A percentile compares a stretch with the other conserved stretches of the same genome.
phyloP scores from a whole-genome alignment of 2,113 vertebrate genomes.

The Brachyhypopomus gauderio region DNA sequence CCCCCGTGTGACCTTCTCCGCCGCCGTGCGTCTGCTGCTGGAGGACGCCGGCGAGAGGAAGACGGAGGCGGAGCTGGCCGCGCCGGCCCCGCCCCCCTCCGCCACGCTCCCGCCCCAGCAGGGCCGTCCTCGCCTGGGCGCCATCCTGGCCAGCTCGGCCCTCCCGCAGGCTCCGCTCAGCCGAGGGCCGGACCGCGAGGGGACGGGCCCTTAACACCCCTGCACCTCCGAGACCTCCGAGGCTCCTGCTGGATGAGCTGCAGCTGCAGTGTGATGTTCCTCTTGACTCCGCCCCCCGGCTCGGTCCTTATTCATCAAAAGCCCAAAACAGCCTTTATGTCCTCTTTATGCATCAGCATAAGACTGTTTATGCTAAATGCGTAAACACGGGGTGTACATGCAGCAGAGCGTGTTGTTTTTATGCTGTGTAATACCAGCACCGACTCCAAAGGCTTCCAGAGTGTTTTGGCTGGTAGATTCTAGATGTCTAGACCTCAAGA shows the following conservation, averaged over 20 bases:
- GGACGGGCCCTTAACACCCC: neutral
- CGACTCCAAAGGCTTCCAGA: too few species aligned
- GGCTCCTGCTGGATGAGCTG: too few species aligned
- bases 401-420: slow-evolving; percentile 15
- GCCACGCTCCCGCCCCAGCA: neutral
- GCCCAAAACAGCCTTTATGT: slow-evolving; percentile 23
- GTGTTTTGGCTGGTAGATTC: too few species aligned
- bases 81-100: slow-evolving; percentile 15
- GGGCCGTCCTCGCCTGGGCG: slow-evolving; percentile 20
- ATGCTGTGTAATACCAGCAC: too few species aligned
- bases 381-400: neutral
- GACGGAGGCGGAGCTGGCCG: neutral
- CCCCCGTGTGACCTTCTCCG: slow-evolving; percentile 83
- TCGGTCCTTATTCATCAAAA: slow-evolving; percentile 66
- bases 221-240: neutral
- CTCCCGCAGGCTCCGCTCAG: slow-evolving; percentile 37
- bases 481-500: too few species aligned
- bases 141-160: slow-evolving; percentile 8
- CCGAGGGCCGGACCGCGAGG: slow-evolving; percentile 11
- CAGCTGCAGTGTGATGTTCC: too few species aligned
- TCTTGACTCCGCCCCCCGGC: too few species aligned
- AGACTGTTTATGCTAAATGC: neutral
- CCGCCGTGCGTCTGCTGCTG: slow-evolving; percentile 75
- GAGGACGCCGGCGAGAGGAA: slow-evolving; percentile 47
- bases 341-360: neutral